These are phyloP conservation scores for Stictocephala bisonia DNA, from an alignment of 2,888 invertebrate genomes.

Conservation along the genomic window DNA sequence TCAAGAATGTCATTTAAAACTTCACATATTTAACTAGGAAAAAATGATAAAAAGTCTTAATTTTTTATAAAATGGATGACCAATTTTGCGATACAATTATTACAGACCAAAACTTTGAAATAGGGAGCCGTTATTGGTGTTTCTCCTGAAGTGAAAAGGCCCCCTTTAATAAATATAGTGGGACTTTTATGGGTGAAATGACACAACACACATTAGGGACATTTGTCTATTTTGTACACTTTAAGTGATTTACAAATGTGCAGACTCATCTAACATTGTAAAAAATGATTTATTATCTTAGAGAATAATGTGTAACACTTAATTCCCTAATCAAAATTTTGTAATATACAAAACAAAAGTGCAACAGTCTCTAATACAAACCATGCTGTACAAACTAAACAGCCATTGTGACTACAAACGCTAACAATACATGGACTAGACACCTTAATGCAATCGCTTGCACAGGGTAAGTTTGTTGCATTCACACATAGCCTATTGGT, in stretches of 20 bases:
- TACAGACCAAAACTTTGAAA: too few relatives aligned
- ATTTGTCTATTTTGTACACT: conserved; percentile 34
- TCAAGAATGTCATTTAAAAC: too few relatives aligned
- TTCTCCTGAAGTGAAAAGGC: too few relatives aligned
- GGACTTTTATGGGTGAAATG: too few relatives aligned
- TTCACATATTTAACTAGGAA: too few relatives aligned
- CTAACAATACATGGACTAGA: conserved; percentile 43
- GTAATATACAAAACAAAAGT: conserved; percentile 29
- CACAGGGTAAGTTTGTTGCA: conserved; percentile 14
- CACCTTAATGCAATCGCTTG: conserved; percentile 34
- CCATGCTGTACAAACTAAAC: conserved; percentile 30
- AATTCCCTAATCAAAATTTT: conserved; percentile 5
- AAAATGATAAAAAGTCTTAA: too few relatives aligned
- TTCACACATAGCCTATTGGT: conserved; percentile 31
- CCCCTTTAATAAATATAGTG: too few relatives aligned
- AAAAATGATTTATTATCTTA: conserved; percentile 11
- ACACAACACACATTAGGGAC: too few relatives aligned
- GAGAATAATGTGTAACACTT: conserved; percentile 7
- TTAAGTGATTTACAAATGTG: conserved; percentile 26
- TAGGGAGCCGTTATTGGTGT: too few relatives aligned
- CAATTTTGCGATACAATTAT: too few relatives aligned
- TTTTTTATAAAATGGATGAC: too few relatives aligned
- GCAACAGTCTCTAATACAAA: conserved; percentile 10
- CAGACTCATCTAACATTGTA: conserved; percentile 34
- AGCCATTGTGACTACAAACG: conserved; percentile 17